These are phyloP conservation scores for Cossypha polioptera DNA, from an alignment of 2,797 vertebrate species.

Conservation along the genomic window DNA sequence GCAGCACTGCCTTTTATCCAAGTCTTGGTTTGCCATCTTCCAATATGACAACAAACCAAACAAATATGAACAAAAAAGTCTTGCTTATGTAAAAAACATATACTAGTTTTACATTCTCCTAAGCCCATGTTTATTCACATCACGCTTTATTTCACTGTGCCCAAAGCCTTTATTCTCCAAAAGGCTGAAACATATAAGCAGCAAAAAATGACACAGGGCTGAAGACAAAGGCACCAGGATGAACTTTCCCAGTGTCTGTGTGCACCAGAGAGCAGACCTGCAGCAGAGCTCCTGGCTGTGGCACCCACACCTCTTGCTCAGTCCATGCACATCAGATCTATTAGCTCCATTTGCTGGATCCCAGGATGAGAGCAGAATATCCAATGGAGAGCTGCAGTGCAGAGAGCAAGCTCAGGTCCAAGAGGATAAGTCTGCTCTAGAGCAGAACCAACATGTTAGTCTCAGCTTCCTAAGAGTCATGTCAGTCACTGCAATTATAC, in stretches of 20 bases:
- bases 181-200: not conserved
- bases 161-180: not conserved
- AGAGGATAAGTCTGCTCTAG: not conserved
- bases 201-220: accelerated
- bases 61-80: not conserved
- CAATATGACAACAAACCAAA: not conserved
- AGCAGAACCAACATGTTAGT: not conserved
- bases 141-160: not conserved
- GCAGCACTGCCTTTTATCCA: not conserved
- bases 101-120: not conserved
- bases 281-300: not conserved
- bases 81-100: not conserved
- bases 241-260: not conserved
- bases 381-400: not conserved
- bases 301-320: not conserved
- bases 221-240: not conserved
- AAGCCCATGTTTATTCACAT: not conserved
- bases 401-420: not conserved
- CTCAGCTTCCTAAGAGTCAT: not conserved
- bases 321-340: not conserved
- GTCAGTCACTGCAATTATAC: not conserved
- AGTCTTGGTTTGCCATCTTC: not conserved
- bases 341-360: not conserved
- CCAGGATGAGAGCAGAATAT: not conserved
- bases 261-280: not conserved